phyloP scores from a whole-genome alignment of 2,113 vertebrate species.

The human (Homo sapiens) region DNA sequence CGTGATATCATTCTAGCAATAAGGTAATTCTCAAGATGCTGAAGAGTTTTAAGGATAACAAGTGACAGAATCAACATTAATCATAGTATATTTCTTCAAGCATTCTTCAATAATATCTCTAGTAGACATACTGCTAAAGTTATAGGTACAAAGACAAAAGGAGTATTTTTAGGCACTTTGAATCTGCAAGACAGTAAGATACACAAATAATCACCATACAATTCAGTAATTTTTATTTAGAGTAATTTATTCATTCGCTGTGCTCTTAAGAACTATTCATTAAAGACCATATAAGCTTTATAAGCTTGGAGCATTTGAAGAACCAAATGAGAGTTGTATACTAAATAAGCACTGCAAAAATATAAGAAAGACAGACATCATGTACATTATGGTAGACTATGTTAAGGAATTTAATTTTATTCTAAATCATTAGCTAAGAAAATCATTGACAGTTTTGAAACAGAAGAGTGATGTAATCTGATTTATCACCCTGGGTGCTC shows the following conservation, averaged over 20 bases:
- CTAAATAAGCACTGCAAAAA: background rate
- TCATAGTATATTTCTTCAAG: background rate
- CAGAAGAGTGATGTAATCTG: background rate
- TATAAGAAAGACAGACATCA: background rate
- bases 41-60: background rate
- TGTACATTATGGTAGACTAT: background rate
- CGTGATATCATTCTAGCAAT: background rate
- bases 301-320: background rate
- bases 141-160: background rate
- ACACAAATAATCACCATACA: background rate
- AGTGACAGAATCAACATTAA: background rate
- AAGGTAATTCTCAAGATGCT: background rate
- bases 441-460: background rate
- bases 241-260: background rate
- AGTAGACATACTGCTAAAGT: background rate
- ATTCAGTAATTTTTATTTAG: background rate
- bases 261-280: background rate
- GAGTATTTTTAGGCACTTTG: background rate
- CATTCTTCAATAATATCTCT: background rate
- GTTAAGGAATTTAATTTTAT: background rate
- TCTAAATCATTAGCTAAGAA: background rate
- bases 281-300: slow-evolving; percentile 1
- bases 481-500: background rate
- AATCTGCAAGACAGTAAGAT: background rate
- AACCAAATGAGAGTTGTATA: background rate